Base-by-base conservation (phyloP, 2,888 invertebrate genomes). In the Lymantria dispar region DNA sequence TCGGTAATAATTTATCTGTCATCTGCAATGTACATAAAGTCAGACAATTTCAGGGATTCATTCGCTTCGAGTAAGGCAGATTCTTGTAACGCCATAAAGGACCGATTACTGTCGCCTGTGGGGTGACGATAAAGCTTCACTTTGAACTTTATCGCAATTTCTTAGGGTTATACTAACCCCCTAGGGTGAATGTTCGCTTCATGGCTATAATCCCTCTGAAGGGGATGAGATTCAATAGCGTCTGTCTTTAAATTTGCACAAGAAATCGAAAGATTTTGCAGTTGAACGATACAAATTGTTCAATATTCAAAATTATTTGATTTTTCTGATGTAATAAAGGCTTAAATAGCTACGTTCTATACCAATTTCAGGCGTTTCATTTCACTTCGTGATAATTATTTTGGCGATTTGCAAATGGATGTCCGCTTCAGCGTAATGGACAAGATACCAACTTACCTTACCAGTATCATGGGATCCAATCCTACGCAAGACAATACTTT, bases 151-250 rank as follows among this genome's bases (percentile, higher is more conserved):
- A 61, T 63, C 54, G 43, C 56, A 46, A 31, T 58, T 62, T 57
- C 76, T 76, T 56, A 67, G 62, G 65, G 65, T 63, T 64, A 67
- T 70, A 72, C 8, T 69, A 50, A 60, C 74, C 70, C 68, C 50
- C 51, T 43, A 33, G 40, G 50, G 15, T 46, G 45, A 48, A 53
- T 41, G 37, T 47, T 59, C 53, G 56, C 49, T 43, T 45, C 36
- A 48, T 45, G 40, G 46, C 48, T 45, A 41, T 52, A 53, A 58
- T 46, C 43, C 50, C 8, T 10, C 22, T 30, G 33, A 48, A 53
- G 46, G 45, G 48, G 47, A 52, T 56, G 47, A 43, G 49, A 57
- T 54, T 50, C 52, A 56, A 64, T 53, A 52, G 46, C 14, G 38
- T 43, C 30, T 11, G 13, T 29, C 40, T 40, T 40, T 14, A 11